These are phyloP conservation scores for Craniophora ligustri DNA, from an alignment of 2,888 invertebrate genomes.

Conservation along the genomic window DNA sequence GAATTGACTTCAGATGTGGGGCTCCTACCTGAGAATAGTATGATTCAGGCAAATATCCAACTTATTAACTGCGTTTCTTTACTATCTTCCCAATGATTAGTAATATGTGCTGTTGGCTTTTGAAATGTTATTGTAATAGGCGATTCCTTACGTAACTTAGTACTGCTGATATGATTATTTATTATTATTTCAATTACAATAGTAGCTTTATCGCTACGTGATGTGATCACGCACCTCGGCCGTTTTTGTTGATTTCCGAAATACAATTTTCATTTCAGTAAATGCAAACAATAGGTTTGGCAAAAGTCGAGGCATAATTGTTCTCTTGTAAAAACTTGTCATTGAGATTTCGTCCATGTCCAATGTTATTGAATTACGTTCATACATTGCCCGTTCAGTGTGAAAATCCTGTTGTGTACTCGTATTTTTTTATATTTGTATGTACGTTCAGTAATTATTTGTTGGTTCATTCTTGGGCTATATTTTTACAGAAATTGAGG, in stretches of 20 bases:
- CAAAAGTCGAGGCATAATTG: slow-evolving; percentile 6
- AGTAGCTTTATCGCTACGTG: slow-evolving; percentile 34
- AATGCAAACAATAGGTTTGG: slow-evolving; percentile 15
- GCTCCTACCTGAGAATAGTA: slow-evolving; percentile 19
- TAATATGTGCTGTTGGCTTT: slow-evolving; percentile 19
- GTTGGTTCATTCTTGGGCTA: slow-evolving; percentile 9
- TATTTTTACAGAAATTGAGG: slow-evolving; percentile 6
- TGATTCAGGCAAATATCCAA: slow-evolving; percentile 26
- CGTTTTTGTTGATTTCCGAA: slow-evolving; percentile 17
- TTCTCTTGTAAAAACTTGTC: slow-evolving; percentile 23
- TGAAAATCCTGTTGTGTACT: slow-evolving; percentile 22
- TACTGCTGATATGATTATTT: slow-evolving; percentile 25
- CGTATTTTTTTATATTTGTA: slow-evolving; percentile 24
- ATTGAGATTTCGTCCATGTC: slow-evolving; percentile 34
- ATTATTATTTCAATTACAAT: slow-evolving; percentile 29
- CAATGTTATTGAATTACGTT: slow-evolving; percentile 37
- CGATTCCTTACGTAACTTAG: slow-evolving; percentile 42
- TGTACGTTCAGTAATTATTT: slow-evolving; percentile 20
- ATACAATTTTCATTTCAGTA: slow-evolving; percentile 8
- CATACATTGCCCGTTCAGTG: slow-evolving; percentile 15
- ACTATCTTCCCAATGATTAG: slow-evolving; percentile 18
- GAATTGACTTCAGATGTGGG: slow-evolving; percentile 17
- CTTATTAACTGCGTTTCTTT: slow-evolving; percentile 13
- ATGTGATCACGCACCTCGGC: slow-evolving; percentile 17
- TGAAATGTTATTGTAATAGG: slow-evolving; percentile 46